These are phyloP conservation scores for Neelides sp. DNA, from an alignment of 1,140 invertebrate species.

Conservation along the genomic window DNA sequence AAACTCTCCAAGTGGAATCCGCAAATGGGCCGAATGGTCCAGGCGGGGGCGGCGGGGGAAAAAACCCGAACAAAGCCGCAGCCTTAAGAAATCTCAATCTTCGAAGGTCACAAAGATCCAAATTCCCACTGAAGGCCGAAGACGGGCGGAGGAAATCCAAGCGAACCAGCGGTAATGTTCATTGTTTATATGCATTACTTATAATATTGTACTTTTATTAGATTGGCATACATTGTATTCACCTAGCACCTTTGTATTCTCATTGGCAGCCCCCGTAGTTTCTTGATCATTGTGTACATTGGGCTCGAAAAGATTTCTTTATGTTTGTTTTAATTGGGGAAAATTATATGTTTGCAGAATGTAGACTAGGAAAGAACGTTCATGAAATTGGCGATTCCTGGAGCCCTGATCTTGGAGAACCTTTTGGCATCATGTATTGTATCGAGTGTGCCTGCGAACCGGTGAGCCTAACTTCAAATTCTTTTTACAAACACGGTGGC, in stretches of 20 bases:
- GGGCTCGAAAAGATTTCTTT: neutral
- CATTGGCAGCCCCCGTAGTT: neutral
- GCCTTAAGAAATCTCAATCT: no score
- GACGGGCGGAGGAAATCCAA: conserved; percentile 15
- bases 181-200: neutral
- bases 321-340: neutral
- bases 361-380: conserved; percentile 70
- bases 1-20: no score
- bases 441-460: conserved; percentile 81
- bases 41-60: no score
- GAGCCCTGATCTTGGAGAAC: conserved; percentile 77
- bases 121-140: conserved; percentile 17
- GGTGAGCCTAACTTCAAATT: conserved; percentile 50
- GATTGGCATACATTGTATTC: neutral
- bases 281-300: neutral
- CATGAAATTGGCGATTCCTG: conserved; percentile 73
- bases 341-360: conserved; percentile 70
- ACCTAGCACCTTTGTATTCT: neutral
- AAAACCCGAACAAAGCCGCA: no score
- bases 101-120: conserved; percentile 2
- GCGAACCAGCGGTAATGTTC: conserved; percentile 15
- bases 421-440: conserved; percentile 84
- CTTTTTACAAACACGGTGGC: no score
- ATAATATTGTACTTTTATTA: neutral
- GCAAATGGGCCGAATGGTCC: no score